Base-by-base conservation (phyloP, 2,113 vertebrate genomes). In the Petaurus breviceps region DNA sequence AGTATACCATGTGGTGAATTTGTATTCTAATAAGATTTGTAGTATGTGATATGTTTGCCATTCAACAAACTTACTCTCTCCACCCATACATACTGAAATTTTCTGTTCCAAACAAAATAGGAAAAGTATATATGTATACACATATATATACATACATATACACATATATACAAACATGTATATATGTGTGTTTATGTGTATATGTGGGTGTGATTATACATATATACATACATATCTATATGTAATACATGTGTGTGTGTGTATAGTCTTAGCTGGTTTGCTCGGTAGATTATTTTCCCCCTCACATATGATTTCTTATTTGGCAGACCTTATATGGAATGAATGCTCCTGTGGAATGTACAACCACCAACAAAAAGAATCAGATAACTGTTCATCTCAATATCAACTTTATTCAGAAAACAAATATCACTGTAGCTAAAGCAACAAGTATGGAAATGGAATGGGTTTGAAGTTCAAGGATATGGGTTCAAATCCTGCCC, bases 171-270 rank as follows among this genome's bases (percentile, higher is more conserved):
- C 51, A 52, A 2, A 52, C 14, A 16, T 16, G 16, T 16, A 3
- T 2, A 19, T 19, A 52, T 52, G 14, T 51, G 12, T 12, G 11
- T 51, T 9, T 52, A 52, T 52, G 19, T 89, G 90, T 43, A 93
- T 77, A 97, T 97, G 94, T 96, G 92, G 51, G 50, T 89, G 10
- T 51, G 96, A 97, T 96, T 97, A 95, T 96, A 49, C 47, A 49
- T 49, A 49, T 49, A 49, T 4, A 49, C 47, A 49, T 49, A 49
- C 9, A 90, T 49, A 49, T 51, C 4, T 51, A 51, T 51, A 51
- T 51, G 4, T 49, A 3, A 49, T 49, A 49, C 4, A 49, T 49
- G 47, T 49, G 47, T 49, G 12, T 51, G 51, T 51, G 1, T 51
- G 2, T 26, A 57, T 4, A 90, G 89, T 90, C 49, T 47, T 50